Evolutionary conservation across 1,140 invertebrate genomes (phyloP), one percentile per base, ranked within the genome.

Genomic region (Neelides sp.): DNA sequence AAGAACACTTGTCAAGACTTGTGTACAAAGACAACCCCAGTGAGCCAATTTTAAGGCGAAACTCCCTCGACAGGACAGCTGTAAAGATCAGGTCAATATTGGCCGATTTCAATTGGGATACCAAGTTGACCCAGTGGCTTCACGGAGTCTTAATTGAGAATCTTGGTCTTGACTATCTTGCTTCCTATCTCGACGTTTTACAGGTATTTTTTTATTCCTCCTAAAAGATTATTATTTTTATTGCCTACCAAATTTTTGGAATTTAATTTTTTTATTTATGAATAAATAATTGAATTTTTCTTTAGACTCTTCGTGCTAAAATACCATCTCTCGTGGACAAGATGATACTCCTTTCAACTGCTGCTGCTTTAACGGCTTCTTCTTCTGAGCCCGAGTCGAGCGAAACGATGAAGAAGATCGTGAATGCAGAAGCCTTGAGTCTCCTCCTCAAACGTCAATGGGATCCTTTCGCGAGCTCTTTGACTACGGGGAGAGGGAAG

Each of bases 101-200:
- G 46, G 76, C 78, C 1, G 73, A 73, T 4, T 70, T 79, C 10
- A 66, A 68, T 5, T 84, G 84, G 83, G 79, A 88, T 57, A 63
- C 72, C 7, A 75, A 76, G 39, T 64, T 85, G 12, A 73, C 76
- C 2, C 80, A 85, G 54, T 91, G 87, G 87, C 65, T 91, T 28
- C 85, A 91, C 63, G 68, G 71, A 36, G 65, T 82, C 8, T 64
- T 91, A 4, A 71, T 85, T 48, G 83, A 88, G 36, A 68, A 79
- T 61, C 66, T 87, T 8, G 68, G 65, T 55, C 67, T 73, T 7
- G 69, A 73, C n/a, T 79, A 83, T 63, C 67, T 89, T 45, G 73
- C 76, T 3, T 75, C 76, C 15, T 91, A 90, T 66, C 65, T 90
- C 2, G 85, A 90, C 62, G 79, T 87, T 28, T 64, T 91, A 45